Conservation (phyloP, 2,113 vertebrate genomes). For the Eupsittula cactorum region DNA sequence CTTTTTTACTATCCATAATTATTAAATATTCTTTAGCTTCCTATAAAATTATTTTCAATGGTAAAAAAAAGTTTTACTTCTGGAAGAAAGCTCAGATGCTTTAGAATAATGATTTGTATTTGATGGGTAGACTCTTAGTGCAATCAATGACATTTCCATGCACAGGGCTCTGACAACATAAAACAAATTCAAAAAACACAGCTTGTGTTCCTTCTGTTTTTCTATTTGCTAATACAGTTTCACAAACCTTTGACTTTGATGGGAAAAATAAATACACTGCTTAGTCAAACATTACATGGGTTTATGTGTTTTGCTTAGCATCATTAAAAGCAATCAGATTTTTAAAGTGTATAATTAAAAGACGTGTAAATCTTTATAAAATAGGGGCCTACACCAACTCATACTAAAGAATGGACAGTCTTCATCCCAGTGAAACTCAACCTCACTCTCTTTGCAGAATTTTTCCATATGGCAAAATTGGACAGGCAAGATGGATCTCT, state of each 20-base stretch:
- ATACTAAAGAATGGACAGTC: neutral
- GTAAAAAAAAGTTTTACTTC: neutral
- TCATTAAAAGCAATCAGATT: neutral
- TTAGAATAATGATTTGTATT: neutral
- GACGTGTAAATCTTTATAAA: neutral
- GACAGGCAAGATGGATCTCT: neutral
- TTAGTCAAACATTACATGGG: neutral
- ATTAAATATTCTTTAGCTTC: neutral
- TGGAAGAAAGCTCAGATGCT: neutral
- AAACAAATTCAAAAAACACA: accelerated
- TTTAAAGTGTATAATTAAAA: neutral
- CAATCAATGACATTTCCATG: neutral
- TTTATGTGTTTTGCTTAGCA: neutral
- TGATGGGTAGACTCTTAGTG: neutral
- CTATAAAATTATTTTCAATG: neutral
- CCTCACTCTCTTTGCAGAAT: neutral
- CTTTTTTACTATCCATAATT: neutral
- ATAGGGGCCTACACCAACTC: neutral
- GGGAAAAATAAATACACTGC: neutral
- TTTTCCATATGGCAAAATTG: neutral
- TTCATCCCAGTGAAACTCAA: neutral
- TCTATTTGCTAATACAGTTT: neutral
- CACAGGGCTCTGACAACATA: neutral
- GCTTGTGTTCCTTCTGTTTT: neutral
- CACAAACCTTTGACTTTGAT: neutral